Evolutionary conservation across 2,113 vertebrate genomes (phyloP).

Genomic region (Plestiodon gilberti): DNA sequence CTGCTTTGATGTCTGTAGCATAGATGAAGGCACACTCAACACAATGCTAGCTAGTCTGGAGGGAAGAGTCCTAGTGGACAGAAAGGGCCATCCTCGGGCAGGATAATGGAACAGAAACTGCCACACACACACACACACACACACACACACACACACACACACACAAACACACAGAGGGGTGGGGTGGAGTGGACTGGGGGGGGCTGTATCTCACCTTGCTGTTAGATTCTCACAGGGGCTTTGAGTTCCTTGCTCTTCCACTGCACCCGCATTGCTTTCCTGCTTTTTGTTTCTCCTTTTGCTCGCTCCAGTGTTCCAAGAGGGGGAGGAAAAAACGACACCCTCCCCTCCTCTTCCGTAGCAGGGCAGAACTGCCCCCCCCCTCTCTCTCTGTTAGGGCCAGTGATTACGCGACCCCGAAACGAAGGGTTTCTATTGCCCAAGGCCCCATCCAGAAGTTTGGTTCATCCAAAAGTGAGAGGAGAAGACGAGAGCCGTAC

Average conservation of each 20-base stretch:
- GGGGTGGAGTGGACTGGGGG: neutral
- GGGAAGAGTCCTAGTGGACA: neutral
- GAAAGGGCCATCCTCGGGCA: neutral
- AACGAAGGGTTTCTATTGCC: neutral
- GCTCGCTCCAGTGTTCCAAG: neutral
- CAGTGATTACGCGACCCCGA: neutral
- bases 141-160: neutral
- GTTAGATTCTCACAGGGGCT: conserved; percentile 16
- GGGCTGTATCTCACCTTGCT: conserved; percentile 8
- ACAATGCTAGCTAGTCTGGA: neutral
- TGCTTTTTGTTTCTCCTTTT: neutral
- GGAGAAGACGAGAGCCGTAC: neutral
- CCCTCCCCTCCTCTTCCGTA: neutral
- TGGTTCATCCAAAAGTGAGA: conserved; percentile 7
- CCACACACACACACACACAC: too few relatives aligned
- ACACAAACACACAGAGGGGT: too few relatives aligned
- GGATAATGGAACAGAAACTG: neutral
- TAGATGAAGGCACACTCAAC: neutral
- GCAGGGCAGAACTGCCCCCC: neutral
- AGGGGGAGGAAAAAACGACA: too few relatives aligned
- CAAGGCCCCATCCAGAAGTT: conserved; percentile 28
- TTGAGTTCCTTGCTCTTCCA: conserved; percentile 6
- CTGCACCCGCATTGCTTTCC: conserved; percentile 25
- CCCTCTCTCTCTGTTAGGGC: neutral
- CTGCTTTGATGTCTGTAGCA: neutral